Percentiles rank a stretch among this genome's conserved stretches.
phyloP scores from a whole-genome alignment of 2,888 invertebrate species.

The Margaritifera margaritifera region DNA sequence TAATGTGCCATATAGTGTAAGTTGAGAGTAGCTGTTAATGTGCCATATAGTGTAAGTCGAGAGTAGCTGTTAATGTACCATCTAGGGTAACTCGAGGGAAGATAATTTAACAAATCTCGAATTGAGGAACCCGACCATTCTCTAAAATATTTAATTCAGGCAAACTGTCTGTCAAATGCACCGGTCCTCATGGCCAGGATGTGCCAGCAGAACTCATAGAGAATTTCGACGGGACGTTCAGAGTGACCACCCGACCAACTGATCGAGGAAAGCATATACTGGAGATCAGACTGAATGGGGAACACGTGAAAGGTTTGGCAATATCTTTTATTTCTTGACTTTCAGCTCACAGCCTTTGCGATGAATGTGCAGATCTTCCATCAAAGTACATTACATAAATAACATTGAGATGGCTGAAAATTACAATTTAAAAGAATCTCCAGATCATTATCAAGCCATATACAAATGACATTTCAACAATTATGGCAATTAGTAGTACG shows the following conservation, averaged over 20 bases:
- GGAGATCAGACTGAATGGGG: slow-evolving; percentile 51
- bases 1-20: no score
- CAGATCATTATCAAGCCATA: no score
- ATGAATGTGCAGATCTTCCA: neutral
- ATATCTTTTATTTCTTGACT: neutral
- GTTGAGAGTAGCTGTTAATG: no score
- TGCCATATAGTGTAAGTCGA: no score
- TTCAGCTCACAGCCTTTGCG: neutral
- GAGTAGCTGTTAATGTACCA: no score
- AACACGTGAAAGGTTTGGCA: slow-evolving; percentile 55
- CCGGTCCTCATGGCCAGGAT: slow-evolving; percentile 45
- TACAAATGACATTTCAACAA: no score
- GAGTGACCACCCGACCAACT: slow-evolving; percentile 48
- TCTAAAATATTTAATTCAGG: slow-evolving; percentile 34
- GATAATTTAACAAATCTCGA: no score
- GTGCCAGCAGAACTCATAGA: slow-evolving; percentile 48
- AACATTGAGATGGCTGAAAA: no score
- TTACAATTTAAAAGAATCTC: no score
- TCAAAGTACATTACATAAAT: no score
- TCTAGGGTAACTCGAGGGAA: no score
- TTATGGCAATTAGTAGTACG: no score
- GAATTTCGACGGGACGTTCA: slow-evolving; percentile 54
- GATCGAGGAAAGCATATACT: slow-evolving; percentile 55
- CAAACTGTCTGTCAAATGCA: slow-evolving; percentile 54
- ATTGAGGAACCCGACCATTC: neutral